Percentiles rank a stretch among this genome's conserved stretches.
Conservation (phyloP, 35 echinoderm and acorn worm genomes). For the Diadema setosum region DNA sequence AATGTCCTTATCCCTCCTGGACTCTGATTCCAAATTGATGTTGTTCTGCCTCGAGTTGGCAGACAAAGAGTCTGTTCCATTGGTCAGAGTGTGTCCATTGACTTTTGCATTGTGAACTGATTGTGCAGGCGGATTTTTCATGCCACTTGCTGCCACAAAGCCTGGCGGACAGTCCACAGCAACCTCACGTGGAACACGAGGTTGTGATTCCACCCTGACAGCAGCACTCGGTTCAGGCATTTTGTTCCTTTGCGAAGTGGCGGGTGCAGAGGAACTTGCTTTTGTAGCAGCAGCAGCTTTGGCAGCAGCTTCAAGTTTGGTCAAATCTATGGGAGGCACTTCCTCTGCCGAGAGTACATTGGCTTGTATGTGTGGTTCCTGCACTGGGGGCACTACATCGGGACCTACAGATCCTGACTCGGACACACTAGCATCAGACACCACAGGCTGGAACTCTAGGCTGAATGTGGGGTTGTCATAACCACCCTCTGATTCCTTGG, state of each 20-base stretch:
- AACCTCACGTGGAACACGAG: conserved; percentile 59
- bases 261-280: not conserved
- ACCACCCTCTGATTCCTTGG: not conserved
- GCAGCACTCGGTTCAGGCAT: conserved; percentile 25
- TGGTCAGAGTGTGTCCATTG: conserved; percentile 65
- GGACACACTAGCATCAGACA: not conserved
- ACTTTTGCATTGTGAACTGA: not conserved
- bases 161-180: conserved; percentile 93
- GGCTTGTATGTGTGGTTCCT: not conserved
- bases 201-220: conserved; percentile 17
- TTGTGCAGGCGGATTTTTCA: conserved; percentile 85
- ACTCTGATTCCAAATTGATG: not conserved
- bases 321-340: conserved; percentile 6
- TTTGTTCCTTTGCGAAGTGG: not conserved
- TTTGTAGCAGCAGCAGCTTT: too few species aligned
- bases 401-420: not conserved
- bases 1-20: not conserved
- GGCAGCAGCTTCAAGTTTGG: not conserved
- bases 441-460: not conserved
- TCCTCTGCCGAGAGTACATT: not conserved
- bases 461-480: conserved; percentile 1
- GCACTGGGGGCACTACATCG: not conserved
- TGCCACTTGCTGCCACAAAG: conserved; percentile 98
- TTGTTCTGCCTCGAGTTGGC: conserved; percentile 29
- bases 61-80: conserved; percentile 56